phyloP scores from a whole-genome alignment of 2,888 invertebrate species.

The Spicauda simplicius region DNA sequence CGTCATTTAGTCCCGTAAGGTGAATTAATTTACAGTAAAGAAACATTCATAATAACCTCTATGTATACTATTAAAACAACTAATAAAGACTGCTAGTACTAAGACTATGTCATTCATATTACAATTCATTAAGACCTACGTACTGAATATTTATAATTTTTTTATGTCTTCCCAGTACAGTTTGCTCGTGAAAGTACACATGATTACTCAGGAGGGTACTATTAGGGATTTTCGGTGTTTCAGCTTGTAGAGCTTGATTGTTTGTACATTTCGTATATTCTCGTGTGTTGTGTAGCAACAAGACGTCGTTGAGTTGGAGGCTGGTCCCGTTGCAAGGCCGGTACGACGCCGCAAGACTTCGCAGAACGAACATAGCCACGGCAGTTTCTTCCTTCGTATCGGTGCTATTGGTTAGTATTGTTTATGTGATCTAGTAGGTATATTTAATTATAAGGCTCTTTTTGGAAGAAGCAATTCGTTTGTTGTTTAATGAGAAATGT shows the following conservation, averaged over 20 bases:
- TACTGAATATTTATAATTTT: not conserved
- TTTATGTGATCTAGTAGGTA: not conserved
- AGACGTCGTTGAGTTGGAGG: slow-evolving; percentile 89
- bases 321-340: slow-evolving; percentile 87
- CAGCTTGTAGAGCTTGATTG: slow-evolving; percentile 6
- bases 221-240: not conserved
- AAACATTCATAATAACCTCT: not conserved
- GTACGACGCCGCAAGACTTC: slow-evolving; percentile 93
- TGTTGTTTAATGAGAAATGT: too few species aligned
- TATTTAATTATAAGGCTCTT: too few species aligned
- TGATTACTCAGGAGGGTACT: not conserved
- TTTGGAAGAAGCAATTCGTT: too few species aligned
- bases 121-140: not conserved
- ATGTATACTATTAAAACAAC: not conserved
- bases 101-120: not conserved
- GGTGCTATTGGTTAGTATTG: slow-evolving; percentile 93
- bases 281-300: slow-evolving; percentile 66
- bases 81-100: slow-evolving; percentile 21
- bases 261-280: slow-evolving; percentile 1
- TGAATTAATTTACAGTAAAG: not conserved
- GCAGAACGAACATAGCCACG: slow-evolving; percentile 95
- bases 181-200: slow-evolving; percentile 4
- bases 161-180: not conserved
- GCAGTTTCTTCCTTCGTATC: slow-evolving; percentile 96
- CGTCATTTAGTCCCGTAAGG: slow-evolving; percentile 12